Conservation (phyloP, 2,797 vertebrate genomes). For the Halcyon smyrnensis region DNA sequence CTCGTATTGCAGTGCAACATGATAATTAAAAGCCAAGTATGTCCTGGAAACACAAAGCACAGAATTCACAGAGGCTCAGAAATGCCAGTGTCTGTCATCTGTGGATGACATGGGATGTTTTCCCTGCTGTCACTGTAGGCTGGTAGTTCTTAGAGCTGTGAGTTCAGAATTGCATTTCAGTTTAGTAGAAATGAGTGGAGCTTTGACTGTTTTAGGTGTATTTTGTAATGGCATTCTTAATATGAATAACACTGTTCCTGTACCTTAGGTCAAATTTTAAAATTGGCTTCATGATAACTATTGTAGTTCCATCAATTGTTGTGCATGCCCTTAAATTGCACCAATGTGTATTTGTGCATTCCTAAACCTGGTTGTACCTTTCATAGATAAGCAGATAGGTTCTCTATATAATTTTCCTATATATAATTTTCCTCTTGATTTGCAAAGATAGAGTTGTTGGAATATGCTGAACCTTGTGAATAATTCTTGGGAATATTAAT, state of each 20-base stretch:
- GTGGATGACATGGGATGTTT: fast-evolving
- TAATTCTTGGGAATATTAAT: background rate
- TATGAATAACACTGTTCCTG: background rate
- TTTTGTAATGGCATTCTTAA: background rate
- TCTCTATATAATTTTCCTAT: background rate
- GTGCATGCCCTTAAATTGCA: background rate
- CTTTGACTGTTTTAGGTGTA: background rate
- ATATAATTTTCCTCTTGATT: background rate
- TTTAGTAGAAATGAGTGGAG: background rate
- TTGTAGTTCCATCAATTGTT: background rate
- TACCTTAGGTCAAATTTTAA: background rate
- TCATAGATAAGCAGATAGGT: background rate
- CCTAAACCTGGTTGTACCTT: background rate
- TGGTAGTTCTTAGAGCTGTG: background rate
- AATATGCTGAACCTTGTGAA: background rate
- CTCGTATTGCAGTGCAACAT: background rate
- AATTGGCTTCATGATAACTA: background rate
- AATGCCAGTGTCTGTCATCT: background rate
- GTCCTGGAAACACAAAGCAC: background rate
- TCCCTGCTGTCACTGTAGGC: background rate
- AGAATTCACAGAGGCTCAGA: background rate
- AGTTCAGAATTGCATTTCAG: background rate
- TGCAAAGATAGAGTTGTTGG: background rate
- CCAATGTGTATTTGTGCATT: background rate
- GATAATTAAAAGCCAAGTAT: background rate